A percentile compares a stretch with the other conserved stretches of the same genome.
Evolutionary conservation across 1,140 invertebrate genomes (phyloP).

Genomic region (Drosophila ogumai): DNA sequence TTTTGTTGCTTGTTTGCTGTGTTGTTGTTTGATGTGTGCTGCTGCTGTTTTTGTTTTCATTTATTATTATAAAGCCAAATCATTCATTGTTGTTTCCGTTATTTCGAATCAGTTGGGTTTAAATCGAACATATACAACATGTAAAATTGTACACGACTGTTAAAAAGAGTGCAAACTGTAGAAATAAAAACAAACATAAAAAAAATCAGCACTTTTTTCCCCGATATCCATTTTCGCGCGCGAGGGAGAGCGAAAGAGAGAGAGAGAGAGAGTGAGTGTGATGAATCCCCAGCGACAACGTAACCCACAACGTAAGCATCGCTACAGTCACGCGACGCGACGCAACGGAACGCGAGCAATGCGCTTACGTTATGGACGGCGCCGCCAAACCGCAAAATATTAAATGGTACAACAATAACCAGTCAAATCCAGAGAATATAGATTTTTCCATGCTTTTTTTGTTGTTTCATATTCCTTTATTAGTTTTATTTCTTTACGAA

Average conservation of each 20-base stretch:
- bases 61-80: conserved; percentile 14
- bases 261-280: background rate
- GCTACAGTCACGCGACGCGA: conserved; percentile 9
- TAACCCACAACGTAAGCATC: conserved; percentile 33
- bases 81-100: conserved; percentile 29
- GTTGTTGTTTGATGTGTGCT: background rate
- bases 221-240: conserved; percentile 13
- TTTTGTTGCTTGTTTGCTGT: conserved; percentile 4
- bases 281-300: conserved; percentile 27
- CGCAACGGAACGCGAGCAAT: conserved; percentile 2
- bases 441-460: background rate
- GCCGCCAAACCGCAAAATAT: conserved; percentile 41
- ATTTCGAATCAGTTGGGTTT: conserved; percentile 21
- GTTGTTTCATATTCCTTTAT: background rate
- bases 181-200: conserved; percentile 52
- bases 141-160: conserved; percentile 64
- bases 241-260: conserved; percentile 16
- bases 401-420: conserved; percentile 28
- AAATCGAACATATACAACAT: conserved; percentile 62
- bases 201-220: conserved; percentile 29
- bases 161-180: conserved; percentile 54
- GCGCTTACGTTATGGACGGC: conserved; percentile 29
- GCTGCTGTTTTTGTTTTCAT: conserved; percentile 6
- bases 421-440: conserved; percentile 22
- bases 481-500: background rate